Evolutionary conservation across 2,113 vertebrate species (phyloP), one percentile per base, ranked within the genome.

Genomic region (Drymodes brunneopygia): DNA sequence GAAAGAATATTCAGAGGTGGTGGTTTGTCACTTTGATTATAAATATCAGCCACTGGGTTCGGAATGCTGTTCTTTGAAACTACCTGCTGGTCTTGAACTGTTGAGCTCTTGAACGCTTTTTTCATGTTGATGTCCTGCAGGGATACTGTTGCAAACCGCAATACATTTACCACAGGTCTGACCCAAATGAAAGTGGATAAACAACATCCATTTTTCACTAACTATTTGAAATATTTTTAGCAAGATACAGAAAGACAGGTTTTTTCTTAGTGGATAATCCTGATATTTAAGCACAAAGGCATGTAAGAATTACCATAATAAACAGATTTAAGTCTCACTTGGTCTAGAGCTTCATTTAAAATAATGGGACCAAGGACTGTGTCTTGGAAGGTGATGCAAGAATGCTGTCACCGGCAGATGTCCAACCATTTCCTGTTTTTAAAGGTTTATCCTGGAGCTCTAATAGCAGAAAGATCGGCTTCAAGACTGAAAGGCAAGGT

Each of bases 61-160:
- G 99, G 99, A 61, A 99, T 98, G 58, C 99, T 99, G 97, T 98
- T 99, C 98, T 99, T 99, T 90, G 99, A 99, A 96, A 99, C 99
- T 94, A 99, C 99, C 97, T 99, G 99, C 98, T 99, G 99, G 97
- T 99, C 99, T 95, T 99, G 99, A 56, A 98, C 97, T 74, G 99
- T 99, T 38, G 99, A 99, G 97, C 99, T 99, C 97, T 99, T 99
- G 95, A 99, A 99, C 53, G 99, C 99, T 96, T 99, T 99, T 86
- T 99, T 99, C 99, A 99, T 99, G 98, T 99, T 99, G 97, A 99
- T 99, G 79, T 99, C 99, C 97, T 99, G 99, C 27, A 99, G 98
- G 11, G 99, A 99, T 77, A 99, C 99, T 99, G 78, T 97, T 82
- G 56, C 71, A 93, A 95, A 86, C 38, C 87, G 61, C 94, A 90